Percentiles rank a stretch among this genome's conserved stretches.
Evolutionary conservation across 2,113 vertebrate species (phyloP).

Genomic region (Urocolius indicus): DNA sequence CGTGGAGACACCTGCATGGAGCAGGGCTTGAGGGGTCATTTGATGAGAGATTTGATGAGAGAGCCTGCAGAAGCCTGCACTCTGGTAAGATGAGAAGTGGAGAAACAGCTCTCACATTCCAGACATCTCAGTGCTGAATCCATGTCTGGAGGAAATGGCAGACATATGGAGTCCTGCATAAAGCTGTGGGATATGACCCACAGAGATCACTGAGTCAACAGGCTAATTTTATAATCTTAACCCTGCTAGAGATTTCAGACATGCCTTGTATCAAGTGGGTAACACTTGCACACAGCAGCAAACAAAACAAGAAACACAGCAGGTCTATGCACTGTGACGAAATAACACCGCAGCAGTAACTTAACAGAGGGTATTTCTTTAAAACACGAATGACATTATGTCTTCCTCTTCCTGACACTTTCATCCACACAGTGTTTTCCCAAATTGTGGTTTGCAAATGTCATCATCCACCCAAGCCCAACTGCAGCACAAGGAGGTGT

Average conservation of each 20-base stretch:
- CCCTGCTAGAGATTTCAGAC: neutral
- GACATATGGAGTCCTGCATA: neutral
- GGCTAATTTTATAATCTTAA: neutral
- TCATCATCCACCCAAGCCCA: no score
- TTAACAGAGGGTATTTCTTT: neutral
- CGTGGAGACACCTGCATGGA: neutral
- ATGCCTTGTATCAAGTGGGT: accelerated
- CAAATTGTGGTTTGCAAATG: neutral
- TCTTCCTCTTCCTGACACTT: neutral
- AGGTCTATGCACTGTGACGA: neutral
- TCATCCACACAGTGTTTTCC: neutral
- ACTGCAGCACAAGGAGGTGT: neutral
- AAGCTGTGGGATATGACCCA: neutral
- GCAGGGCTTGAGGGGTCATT: neutral
- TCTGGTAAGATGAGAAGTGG: neutral
- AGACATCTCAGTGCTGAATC: neutral
- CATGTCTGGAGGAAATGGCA: neutral
- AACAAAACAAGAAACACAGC: neutral
- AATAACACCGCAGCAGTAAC: neutral
- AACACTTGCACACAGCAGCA: neutral
- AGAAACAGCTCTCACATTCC: neutral
- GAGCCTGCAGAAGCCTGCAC: neutral
- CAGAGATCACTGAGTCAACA: neutral
- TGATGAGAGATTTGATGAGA: accelerated
- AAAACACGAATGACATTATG: neutral